phyloP scores from a whole-genome alignment of 2,113 vertebrate genomes.

The Mola mola region DNA sequence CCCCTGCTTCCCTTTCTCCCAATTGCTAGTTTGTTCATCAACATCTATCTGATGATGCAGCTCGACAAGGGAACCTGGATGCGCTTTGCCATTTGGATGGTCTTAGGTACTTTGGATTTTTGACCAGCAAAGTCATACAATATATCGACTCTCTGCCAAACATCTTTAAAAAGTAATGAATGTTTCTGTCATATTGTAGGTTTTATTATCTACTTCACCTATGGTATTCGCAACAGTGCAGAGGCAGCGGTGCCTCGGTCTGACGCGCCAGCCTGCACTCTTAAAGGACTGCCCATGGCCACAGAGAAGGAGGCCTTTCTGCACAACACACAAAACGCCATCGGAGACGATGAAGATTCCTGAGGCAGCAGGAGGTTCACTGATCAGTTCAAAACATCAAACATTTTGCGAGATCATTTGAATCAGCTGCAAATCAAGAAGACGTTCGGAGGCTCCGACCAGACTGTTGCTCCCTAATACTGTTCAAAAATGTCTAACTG shows the following conservation, averaged over 20 bases:
- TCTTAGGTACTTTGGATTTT: constrained; percentile 78
- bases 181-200: constrained; percentile 71
- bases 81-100: constrained; percentile 93
- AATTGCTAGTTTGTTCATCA: constrained; percentile 93
- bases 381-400: neutral
- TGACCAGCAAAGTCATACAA: no score
- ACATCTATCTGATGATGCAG: constrained; percentile 98
- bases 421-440: constrained; percentile 2
- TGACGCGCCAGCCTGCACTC: constrained; percentile 74
- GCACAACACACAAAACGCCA: constrained; percentile 1
- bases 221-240: constrained; percentile 89
- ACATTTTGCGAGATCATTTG: neutral
- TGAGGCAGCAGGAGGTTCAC: constrained; percentile 36
- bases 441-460: no score
- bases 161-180: no score
- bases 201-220: constrained; percentile 91
- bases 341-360: constrained; percentile 41
- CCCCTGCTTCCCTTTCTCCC: constrained; percentile 91
- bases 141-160: no score
- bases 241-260: constrained; percentile 78
- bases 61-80: constrained; percentile 90
- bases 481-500: no score
- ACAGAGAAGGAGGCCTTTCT: constrained; percentile 70
- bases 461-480: no score
- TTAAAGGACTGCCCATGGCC: constrained; percentile 24